These are phyloP conservation scores for Ispidina picta DNA, from an alignment of 2,797 vertebrate genomes.

Conservation along the genomic window DNA sequence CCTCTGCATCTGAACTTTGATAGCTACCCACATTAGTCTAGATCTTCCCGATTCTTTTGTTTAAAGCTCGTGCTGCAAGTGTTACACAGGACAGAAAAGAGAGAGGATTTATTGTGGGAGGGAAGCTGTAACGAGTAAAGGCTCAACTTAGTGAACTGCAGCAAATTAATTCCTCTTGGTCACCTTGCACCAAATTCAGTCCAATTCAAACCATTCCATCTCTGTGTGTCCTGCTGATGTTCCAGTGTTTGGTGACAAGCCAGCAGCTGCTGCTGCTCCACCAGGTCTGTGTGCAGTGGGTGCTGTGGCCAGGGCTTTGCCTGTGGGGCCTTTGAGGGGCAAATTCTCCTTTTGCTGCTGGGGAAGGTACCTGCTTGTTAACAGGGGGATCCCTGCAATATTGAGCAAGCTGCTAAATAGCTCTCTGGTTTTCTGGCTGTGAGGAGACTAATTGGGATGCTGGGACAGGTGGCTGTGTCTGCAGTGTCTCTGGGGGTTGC, in stretches of 20 bases:
- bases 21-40: not conserved
- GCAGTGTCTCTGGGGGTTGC: not conserved
- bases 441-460: accelerated
- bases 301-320: not conserved
- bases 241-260: accelerated
- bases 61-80: not conserved
- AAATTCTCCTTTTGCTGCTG: accelerated
- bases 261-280: accelerated
- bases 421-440: not conserved
- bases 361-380: accelerated
- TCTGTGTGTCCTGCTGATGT: accelerated
- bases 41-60: not conserved
- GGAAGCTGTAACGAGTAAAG: not conserved
- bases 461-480: not conserved
- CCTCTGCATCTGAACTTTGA: not conserved
- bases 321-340: not conserved
- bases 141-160: not conserved
- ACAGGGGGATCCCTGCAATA: accelerated
- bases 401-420: accelerated
- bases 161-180: not conserved
- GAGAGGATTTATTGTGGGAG: not conserved
- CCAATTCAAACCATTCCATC: accelerated
- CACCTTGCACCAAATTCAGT: accelerated
- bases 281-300: accelerated
- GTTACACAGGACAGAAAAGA: accelerated